These are phyloP conservation scores for Cinclus cinclus DNA, from an alignment of 2,113 vertebrate species.

Conservation along the genomic window DNA sequence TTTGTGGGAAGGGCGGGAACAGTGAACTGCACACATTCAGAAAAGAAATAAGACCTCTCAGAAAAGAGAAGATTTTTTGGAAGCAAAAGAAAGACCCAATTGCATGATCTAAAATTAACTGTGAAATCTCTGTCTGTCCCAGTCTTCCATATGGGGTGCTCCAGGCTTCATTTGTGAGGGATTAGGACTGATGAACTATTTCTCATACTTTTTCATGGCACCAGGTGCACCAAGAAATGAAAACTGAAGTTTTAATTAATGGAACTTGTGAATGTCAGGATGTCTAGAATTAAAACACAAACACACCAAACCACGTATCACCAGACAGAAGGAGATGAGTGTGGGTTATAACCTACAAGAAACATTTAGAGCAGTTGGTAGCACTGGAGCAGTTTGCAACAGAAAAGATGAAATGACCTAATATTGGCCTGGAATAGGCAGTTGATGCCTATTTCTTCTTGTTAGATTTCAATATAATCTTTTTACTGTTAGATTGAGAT, in stretches of 20 bases:
- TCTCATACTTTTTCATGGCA: not conserved
- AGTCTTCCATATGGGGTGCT: rapidly evolving
- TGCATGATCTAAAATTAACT: not conserved
- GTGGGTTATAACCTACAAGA: not conserved
- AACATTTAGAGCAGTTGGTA: not conserved
- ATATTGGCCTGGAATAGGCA: not conserved
- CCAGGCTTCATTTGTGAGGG: not conserved
- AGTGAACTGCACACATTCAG: not conserved
- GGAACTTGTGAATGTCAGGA: not conserved
- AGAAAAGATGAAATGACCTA: not conserved
- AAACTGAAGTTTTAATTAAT: not conserved
- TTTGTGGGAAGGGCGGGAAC: not conserved
- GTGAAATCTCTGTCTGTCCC: not conserved
- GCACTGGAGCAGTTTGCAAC: not conserved
- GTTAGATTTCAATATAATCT: not conserved
- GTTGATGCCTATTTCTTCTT: not conserved
- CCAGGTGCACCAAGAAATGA: not conserved
- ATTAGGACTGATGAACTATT: not conserved
- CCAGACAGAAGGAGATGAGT: not conserved
- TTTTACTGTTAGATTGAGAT: not conserved
- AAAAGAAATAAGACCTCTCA: conserved; percentile 4
- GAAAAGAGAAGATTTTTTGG: not conserved
- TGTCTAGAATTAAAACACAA: not conserved
- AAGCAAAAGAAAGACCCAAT: not conserved
- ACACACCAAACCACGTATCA: not conserved